A percentile compares a stretch with the other conserved stretches of the same genome.
Conservation (phyloP, 2,888 invertebrate genomes). For the Dichetophora obliterata region DNA sequence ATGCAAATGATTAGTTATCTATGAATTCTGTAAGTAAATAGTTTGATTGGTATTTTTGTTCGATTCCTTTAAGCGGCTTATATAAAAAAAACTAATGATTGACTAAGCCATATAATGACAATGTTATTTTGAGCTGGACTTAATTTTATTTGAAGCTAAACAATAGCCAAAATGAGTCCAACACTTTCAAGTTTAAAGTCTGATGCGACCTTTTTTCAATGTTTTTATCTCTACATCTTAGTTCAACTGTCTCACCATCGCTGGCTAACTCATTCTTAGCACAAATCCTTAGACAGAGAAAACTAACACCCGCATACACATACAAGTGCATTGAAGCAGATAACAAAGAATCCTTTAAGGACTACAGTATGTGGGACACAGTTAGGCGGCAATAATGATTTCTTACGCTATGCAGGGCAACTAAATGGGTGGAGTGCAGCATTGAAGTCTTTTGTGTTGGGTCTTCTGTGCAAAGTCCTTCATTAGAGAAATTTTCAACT, state of each 20-base stretch:
- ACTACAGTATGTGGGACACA: not conserved
- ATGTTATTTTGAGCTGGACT: not conserved
- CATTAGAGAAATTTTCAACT: conserved; percentile 64
- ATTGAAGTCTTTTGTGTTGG: conserved; percentile 52
- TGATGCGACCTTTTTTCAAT: not conserved
- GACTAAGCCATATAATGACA: no score
- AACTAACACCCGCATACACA: conserved; percentile 52
- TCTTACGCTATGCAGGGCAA: not conserved
- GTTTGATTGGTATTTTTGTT: no score
- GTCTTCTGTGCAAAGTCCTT: conserved; percentile 57
- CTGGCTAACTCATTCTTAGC: not conserved
- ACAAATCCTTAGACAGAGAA: not conserved
- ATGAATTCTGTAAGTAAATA: no score
- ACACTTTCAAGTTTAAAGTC: not conserved
- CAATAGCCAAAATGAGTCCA: not conserved
- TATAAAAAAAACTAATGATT: no score
- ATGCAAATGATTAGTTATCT: no score
- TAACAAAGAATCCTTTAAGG: conserved; percentile 65
- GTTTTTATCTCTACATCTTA: not conserved
- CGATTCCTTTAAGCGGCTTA: no score
- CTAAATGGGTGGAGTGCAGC: not conserved
- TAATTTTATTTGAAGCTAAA: not conserved
- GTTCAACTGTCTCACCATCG: no score
- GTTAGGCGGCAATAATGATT: not conserved
- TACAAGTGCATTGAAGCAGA: conserved; percentile 61